A percentile compares a stretch with the other conserved stretches of the same genome.
phyloP scores from a whole-genome alignment of 2,113 vertebrate species.

The Epinephelus fuscoguttatus region DNA sequence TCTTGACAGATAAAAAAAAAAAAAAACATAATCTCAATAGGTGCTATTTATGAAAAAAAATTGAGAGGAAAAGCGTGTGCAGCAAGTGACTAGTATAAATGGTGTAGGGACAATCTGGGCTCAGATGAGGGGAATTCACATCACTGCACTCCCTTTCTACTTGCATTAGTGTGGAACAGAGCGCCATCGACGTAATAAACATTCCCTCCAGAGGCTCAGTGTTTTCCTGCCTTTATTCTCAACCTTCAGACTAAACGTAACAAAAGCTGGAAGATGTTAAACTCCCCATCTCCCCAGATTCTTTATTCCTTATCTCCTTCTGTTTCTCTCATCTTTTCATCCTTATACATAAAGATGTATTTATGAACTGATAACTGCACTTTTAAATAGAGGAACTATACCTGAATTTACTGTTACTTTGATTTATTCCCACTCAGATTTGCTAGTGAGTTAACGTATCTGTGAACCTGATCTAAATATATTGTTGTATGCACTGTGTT shows the following conservation, averaged over 20 bases:
- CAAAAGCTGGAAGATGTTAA: slow-evolving; percentile 47
- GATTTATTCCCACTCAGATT: background rate
- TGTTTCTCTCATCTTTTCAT: background rate
- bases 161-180: slow-evolving; percentile 58
- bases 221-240: slow-evolving; percentile 60
- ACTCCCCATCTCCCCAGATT: slow-evolving; percentile 39
- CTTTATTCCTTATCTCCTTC: slow-evolving; percentile 12
- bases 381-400: background rate
- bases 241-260: slow-evolving; percentile 56
- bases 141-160: slow-evolving; percentile 62
- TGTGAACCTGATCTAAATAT: background rate
- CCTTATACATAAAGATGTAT: slow-evolving; percentile 12
- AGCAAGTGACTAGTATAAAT: slow-evolving; percentile 61
- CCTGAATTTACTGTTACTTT: background rate
- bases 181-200: slow-evolving; percentile 67
- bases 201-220: slow-evolving; percentile 56
- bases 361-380: slow-evolving; percentile 14
- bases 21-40: slow-evolving; percentile 70
- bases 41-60: slow-evolving; percentile 63
- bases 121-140: slow-evolving; percentile 60
- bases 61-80: slow-evolving; percentile 27
- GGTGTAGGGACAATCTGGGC: slow-evolving; percentile 62
- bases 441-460: background rate
- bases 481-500: background rate
- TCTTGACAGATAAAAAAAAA: slow-evolving; percentile 67